phyloP scores from a whole-genome alignment of 2,888 invertebrate species.

The Clepsis dumicolana region DNA sequence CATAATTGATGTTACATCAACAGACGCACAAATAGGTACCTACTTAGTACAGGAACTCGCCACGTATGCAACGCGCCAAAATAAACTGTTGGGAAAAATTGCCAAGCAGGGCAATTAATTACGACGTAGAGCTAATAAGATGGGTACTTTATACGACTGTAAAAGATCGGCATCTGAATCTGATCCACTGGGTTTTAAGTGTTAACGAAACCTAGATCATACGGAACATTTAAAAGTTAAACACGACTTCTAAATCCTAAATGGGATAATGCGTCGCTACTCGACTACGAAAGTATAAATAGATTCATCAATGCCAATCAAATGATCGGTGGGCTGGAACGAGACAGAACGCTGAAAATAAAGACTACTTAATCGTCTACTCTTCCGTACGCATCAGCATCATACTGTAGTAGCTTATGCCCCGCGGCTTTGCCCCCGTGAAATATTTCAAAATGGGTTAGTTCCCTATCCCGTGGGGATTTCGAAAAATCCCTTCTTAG shows the following conservation, averaged over 20 bases:
- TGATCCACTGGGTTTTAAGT: no score
- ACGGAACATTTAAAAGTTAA: not conserved
- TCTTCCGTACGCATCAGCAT: no score
- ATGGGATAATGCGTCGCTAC: constrained; percentile 11
- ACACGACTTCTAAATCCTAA: constrained; percentile 6
- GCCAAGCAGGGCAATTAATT: not conserved
- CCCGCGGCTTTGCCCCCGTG: no score
- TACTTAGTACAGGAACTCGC: constrained; percentile 7
- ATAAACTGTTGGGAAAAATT: not conserved
- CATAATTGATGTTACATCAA: constrained; percentile 35
- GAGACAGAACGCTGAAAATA: not conserved
- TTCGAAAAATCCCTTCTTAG: no score
- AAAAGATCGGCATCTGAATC: not conserved
- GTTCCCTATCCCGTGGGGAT: no score
- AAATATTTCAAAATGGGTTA: no score
- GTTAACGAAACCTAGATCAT: no score
- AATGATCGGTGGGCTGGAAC: constrained; percentile 21
- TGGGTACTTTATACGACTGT: no score
- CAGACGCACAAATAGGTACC: not conserved
- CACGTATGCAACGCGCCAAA: constrained; percentile 1
- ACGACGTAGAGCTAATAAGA: not conserved
- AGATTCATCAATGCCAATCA: constrained; percentile 47
- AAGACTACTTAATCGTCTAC: not conserved
- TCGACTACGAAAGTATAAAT: constrained; percentile 15
- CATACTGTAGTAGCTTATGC: no score